A percentile compares a stretch with the other conserved stretches of the same genome.
Conservation (phyloP, 92 coral and sea anemone genomes). For the Blastomussa wellsi region DNA sequence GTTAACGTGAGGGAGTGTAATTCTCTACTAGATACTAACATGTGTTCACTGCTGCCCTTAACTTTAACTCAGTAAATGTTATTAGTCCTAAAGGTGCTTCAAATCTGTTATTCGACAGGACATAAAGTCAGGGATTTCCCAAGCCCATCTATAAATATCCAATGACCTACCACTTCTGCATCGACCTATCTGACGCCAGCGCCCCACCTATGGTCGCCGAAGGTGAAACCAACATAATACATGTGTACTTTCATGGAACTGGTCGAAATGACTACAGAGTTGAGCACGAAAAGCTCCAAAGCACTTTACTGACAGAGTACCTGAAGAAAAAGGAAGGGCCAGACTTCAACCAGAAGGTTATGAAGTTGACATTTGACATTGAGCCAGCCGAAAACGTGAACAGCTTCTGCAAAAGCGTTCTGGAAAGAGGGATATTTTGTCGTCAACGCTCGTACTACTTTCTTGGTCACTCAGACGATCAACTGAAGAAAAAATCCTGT, state of each 20-base stretch:
- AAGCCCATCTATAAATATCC: neutral
- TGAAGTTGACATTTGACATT: slow-evolving; percentile 18
- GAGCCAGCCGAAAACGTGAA: neutral
- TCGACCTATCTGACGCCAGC: neutral
- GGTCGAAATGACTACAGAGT: neutral
- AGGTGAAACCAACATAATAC: slow-evolving; percentile 6
- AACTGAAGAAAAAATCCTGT: slow-evolving; percentile 49
- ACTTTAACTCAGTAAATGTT: neutral
- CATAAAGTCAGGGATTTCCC: neutral
- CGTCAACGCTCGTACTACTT: slow-evolving; percentile 40
- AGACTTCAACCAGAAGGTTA: slow-evolving; percentile 9
- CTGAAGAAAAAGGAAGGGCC: neutral
- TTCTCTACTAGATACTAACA: neutral
- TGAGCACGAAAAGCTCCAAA: neutral
- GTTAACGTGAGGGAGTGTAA: too few relatives aligned
- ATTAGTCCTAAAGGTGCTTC: neutral
- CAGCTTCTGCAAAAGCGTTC: slow-evolving; percentile 20
- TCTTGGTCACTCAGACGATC: slow-evolving; percentile 61
- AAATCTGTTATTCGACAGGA: neutral
- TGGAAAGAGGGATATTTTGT: slow-evolving; percentile 52
- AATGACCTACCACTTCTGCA: slow-evolving; percentile 17
- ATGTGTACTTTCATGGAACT: slow-evolving; percentile 17
- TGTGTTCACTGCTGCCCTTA: neutral
- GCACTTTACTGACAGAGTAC: slow-evolving; percentile 20
- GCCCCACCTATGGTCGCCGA: neutral